Evolutionary conservation across 2,113 vertebrate genomes (phyloP), one percentile per base, ranked within the genome.

Genomic region (Montifringilla adamsi): DNA sequence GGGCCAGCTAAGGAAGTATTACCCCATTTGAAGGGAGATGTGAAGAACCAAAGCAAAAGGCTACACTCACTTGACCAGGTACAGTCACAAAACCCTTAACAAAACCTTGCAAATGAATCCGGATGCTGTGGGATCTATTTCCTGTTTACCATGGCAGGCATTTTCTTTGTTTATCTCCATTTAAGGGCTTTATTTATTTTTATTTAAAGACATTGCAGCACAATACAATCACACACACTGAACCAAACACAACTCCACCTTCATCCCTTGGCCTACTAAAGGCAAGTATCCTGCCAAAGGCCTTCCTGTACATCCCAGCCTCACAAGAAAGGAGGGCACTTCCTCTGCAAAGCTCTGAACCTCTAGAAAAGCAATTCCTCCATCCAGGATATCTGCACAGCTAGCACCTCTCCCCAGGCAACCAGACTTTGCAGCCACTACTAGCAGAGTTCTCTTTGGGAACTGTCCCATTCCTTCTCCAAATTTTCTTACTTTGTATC

Each of bases 1-100:
- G 44, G 0, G 12, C 44, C 27, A 73, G 46, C 23, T 31, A 41
- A 64, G 21, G 50, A 76, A 84, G 15, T 13, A 53, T 21, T n/a
- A 37, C 8, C 17, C 11, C 56, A 66, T 58, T 37, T 62, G 73
- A 89, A 74, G 2, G 9, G n/a, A 87, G n/a, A 35, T 12, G 19
- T 4, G 3, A 81, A 33, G 14, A 87, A 73, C 10, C 27, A 81
- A 84, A 66, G 60, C 33, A 74, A 60, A 60, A 73, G 49, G 41
- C 20, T 66, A 24, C 30, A 53, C n/a, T 64, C 43, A 49, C 10
- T 31, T 33, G 16, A 64, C 19, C 33, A 50, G 0, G 0, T 30
- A 59, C 39, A 84, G 49, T 35, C 44, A 58, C n/a, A 26, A 69
- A 62, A 17, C 30, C 24, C 24, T 0, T 3, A 84, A 66, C 1